phyloP scores from a whole-genome alignment of 1,140 invertebrate genomes.

The Zaprionus nigranus region DNA sequence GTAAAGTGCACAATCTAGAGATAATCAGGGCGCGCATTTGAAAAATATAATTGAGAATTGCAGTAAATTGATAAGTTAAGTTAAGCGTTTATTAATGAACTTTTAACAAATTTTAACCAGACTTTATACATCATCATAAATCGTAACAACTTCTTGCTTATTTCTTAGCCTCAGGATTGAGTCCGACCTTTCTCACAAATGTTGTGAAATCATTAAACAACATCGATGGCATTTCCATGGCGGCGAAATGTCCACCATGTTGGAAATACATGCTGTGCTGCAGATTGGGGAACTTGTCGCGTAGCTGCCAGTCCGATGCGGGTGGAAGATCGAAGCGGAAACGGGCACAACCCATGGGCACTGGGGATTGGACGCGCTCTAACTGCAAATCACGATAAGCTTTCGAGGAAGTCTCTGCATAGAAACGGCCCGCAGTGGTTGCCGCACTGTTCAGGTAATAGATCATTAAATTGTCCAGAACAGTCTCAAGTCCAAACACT shows the following conservation, averaged over 20 bases:
- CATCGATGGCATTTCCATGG: conserved; percentile 90
- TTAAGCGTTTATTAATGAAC: conserved; percentile 1
- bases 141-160: background rate
- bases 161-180: conserved; percentile 15
- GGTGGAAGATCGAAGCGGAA: conserved; percentile 88
- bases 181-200: conserved; percentile 60
- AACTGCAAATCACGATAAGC: conserved; percentile 82
- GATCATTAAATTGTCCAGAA: conserved; percentile 95
- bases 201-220: conserved; percentile 88
- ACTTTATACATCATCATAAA: background rate
- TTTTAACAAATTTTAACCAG: background rate
- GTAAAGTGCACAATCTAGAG: background rate
- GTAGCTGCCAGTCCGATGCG: conserved; percentile 86
- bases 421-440: conserved; percentile 90
- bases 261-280: conserved; percentile 87
- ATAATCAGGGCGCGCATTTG: background rate
- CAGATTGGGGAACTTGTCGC: conserved; percentile 87
- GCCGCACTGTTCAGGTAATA: conserved; percentile 93
- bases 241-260: conserved; percentile 94
- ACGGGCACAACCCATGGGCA: conserved; percentile 88
- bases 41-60: background rate
- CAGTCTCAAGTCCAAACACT: conserved; percentile 88
- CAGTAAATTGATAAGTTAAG: background rate
- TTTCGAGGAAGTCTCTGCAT: conserved; percentile 87
- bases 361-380: conserved; percentile 87